phyloP scores from a whole-genome alignment of 37 sponge, comb jelly and placozoan genomes.

The Chondrosia reniformis region DNA sequence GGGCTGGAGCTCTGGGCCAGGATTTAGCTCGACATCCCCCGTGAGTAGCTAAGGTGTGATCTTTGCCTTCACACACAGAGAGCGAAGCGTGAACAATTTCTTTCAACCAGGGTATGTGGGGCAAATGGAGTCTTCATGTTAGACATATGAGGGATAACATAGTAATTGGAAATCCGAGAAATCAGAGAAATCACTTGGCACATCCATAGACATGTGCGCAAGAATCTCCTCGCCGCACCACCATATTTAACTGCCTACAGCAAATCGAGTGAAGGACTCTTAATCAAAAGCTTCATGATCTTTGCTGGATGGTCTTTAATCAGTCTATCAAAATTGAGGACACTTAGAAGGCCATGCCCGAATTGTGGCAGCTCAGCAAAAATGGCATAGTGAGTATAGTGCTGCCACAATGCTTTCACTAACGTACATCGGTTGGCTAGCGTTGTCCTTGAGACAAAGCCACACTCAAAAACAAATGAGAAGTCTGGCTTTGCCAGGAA shows the following conservation, averaged over 20 bases:
- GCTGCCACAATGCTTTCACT: neutral
- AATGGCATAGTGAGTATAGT: neutral
- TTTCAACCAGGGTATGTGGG: too few species aligned
- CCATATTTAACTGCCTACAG: too few species aligned
- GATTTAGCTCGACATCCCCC: constrained; percentile 3
- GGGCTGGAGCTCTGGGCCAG: neutral
- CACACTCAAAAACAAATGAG: neutral
- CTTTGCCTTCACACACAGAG: too few species aligned
- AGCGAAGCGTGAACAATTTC: too few species aligned
- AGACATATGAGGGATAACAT: too few species aligned
- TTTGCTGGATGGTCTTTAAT: neutral
- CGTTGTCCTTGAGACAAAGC: neutral
- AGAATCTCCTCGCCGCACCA: too few species aligned
- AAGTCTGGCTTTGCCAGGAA: neutral
- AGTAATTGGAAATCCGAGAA: too few species aligned
- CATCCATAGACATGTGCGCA: too few species aligned
- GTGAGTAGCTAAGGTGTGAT: neutral
- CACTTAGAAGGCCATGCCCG: neutral
- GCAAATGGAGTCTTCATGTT: too few species aligned
- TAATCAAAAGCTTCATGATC: neutral
- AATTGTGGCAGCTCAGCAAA: neutral
- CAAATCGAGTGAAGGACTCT: too few species aligned
- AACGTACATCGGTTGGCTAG: neutral
- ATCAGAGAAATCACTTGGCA: too few species aligned
- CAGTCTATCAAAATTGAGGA: neutral